Evolutionary conservation across 2,797 vertebrate species (phyloP).

Genomic region (Podargus strigoides): DNA sequence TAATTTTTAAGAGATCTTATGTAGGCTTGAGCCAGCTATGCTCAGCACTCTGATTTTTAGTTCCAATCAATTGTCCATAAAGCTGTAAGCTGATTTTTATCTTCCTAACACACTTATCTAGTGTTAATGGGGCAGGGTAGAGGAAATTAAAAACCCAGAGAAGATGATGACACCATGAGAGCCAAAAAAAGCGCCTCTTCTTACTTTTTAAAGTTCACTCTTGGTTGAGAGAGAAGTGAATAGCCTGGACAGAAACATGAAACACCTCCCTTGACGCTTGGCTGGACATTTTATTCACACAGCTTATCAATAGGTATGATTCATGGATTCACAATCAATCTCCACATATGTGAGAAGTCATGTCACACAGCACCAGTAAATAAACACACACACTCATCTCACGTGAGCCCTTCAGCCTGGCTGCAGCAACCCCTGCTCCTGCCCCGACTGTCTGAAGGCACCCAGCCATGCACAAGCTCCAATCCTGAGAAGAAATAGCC

Average conservation of each 20-base stretch:
- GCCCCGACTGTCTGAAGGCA: fast-evolving
- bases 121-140: neutral
- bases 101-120: neutral
- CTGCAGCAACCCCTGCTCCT: neutral
- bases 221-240: neutral
- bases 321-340: neutral
- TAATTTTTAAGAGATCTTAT: slow-evolving; percentile 7
- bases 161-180: neutral
- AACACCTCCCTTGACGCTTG: neutral
- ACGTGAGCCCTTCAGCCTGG: neutral
- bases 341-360: neutral
- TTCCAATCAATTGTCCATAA: neutral
- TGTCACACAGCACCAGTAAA: neutral
- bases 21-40: neutral
- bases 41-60: neutral
- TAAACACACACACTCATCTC: fast-evolving
- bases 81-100: slow-evolving; percentile 25
- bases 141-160: slow-evolving; percentile 16
- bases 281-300: neutral
- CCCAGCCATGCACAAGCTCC: fast-evolving
- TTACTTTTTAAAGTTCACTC: neutral
- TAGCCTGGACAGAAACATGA: neutral
- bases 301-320: neutral
- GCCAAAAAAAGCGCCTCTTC: neutral
- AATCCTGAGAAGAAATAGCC: neutral